Percentiles rank a stretch among this genome's conserved stretches.
Evolutionary conservation across 2,888 invertebrate genomes (phyloP).

Genomic region (Agonopterix alstromeriana): DNA sequence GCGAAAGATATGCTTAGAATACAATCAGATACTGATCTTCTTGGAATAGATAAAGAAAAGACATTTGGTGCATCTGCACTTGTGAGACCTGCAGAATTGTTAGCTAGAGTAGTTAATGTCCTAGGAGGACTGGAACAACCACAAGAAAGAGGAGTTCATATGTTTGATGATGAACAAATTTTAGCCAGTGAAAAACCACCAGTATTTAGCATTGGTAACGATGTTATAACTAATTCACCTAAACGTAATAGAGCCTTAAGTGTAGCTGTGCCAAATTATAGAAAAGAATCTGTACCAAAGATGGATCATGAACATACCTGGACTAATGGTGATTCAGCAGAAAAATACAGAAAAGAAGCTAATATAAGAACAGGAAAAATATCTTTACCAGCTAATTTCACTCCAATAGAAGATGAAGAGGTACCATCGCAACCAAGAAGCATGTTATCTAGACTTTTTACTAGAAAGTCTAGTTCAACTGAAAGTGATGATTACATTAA

Average conservation of each 20-base stretch:
- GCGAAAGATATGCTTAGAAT: conserved; percentile 77
- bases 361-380: conserved; percentile 60
- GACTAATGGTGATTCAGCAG: conserved; percentile 80
- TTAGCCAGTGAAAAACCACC: conserved; percentile 80
- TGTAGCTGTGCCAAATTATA: conserved; percentile 69
- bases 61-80: conserved; percentile 84
- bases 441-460: conserved; percentile 45
- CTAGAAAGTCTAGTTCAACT: conserved; percentile 45
- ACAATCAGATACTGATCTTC: conserved; percentile 87
- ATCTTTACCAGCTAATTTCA: conserved; percentile 47
- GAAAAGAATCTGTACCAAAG: conserved; percentile 55
- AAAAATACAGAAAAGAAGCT: conserved; percentile 74
- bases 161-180: conserved; percentile 85
- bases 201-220: conserved; percentile 74
- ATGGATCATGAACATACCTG: conserved; percentile 78
- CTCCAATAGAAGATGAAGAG: conserved; percentile 19
- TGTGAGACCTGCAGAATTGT: conserved; percentile 84
- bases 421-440: conserved; percentile 32
- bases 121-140: conserved; percentile 78
- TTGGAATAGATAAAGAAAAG: conserved; percentile 85
- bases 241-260: conserved; percentile 79
- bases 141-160: conserved; percentile 77
- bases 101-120: conserved; percentile 87
- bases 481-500: conserved; percentile 54
- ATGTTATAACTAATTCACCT: conserved; percentile 48